Base-by-base conservation (phyloP, 2,888 invertebrate species). In the Xanthia togata region DNA sequence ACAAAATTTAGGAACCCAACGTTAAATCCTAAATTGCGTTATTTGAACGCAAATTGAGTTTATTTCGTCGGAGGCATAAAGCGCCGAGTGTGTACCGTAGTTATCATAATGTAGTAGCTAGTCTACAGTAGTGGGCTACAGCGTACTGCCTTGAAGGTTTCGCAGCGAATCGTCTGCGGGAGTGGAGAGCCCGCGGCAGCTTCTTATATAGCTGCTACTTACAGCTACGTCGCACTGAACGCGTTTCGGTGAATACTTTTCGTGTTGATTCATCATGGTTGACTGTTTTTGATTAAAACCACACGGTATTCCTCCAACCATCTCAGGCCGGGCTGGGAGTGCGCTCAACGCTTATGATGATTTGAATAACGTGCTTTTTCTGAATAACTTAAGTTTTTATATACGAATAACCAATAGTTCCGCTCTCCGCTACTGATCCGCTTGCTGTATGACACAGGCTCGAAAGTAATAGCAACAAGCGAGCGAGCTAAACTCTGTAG, bases 41-140 rank as follows among this genome's bases (percentile, higher is more conserved):
- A 79, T 84, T 81, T 77, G 62, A 71, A 81, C 72, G 68, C 78
- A 88, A 88, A 88, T 88, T 84, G 79, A 81, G 81, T 88, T 87
- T 87, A 87, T 86, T 84, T 79, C 79, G 83, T 78, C 73, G 71
- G 64, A 68, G 44, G 68, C 69, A 86, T 83, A 83, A 86, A 83
- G 71, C 79, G 70, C 47, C 59, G 70, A 76, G 70, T 74, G 80
- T 67, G 71, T 76, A 67, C 73, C 62, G 70, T 80, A 83, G 88
- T 86, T 88, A 86, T 76, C 88, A 83, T 86, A 88, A 88, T 83
- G 88, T 76, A 87, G 86, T 44, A 76, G 83, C 70, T 80, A 70
- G 81, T 70, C 41, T 70, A 31, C 68, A 60, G 68, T 4, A 38
- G 44, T 55, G 50, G 55, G 57, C 63, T 57, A 60, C 63, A 60